Evolutionary conservation across 2,113 vertebrate genomes (phyloP).

Genomic region (Anarhynchus alexandrinus): DNA sequence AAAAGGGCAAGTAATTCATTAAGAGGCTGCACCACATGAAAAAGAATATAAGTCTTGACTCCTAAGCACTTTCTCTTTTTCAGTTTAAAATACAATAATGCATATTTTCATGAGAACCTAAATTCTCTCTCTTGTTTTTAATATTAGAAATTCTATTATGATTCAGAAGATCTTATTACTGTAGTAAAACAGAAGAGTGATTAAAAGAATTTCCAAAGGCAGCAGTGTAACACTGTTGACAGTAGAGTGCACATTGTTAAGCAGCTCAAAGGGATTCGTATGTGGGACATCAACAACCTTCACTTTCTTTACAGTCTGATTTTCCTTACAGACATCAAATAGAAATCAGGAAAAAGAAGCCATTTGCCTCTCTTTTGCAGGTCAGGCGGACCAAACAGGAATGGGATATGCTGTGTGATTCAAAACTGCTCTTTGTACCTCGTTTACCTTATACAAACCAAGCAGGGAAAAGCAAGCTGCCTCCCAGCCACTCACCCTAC

Average conservation of each 20-base stretch:
- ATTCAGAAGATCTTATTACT: conserved; percentile 54
- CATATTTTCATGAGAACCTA: conserved; percentile 56
- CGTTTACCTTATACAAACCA: background rate
- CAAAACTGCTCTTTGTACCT: background rate
- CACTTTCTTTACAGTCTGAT: background rate
- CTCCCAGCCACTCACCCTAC: background rate
- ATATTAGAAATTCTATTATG: conserved; percentile 60
- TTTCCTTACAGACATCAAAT: background rate
- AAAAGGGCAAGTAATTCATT: conserved; percentile 49
- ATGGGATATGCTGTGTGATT: background rate
- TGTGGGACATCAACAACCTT: background rate
- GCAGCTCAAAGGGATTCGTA: background rate
- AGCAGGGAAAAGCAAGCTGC: background rate
- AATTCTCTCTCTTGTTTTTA: conserved; percentile 61
- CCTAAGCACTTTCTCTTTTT: background rate
- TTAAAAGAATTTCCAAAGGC: conserved; percentile 57
- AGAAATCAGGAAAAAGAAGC: background rate
- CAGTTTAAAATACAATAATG: conserved; percentile 38
- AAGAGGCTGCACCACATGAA: conserved; percentile 1
- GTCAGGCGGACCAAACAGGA: background rate
- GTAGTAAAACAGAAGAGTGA: conserved; percentile 35
- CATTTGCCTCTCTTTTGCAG: background rate
- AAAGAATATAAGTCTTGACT: background rate
- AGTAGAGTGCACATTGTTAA: background rate
- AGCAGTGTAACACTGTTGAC: background rate